These are phyloP conservation scores for Drosophila vallismaia DNA, from an alignment of 2,888 invertebrate species.

Conservation along the genomic window DNA sequence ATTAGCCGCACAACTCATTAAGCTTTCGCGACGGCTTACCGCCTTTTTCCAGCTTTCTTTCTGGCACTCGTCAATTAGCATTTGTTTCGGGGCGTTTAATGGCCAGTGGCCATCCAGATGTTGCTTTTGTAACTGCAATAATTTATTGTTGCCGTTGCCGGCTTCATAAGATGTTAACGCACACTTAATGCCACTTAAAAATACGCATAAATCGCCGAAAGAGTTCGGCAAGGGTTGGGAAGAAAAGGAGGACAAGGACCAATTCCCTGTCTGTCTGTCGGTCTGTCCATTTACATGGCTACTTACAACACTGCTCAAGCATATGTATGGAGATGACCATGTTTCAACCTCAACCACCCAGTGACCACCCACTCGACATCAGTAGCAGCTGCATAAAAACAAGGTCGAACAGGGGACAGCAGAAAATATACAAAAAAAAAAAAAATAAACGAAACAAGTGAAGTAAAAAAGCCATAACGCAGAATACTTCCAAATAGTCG, in stretches of 20 bases:
- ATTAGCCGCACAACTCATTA: slow-evolving; percentile 67
- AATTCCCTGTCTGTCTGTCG: slow-evolving; percentile 56
- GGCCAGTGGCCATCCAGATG: slow-evolving; percentile 46
- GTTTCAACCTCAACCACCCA: slow-evolving; percentile 32
- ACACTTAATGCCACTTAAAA: slow-evolving; percentile 80
- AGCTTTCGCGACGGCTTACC: slow-evolving; percentile 29
- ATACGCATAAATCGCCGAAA: slow-evolving; percentile 72
- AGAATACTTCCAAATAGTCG: background rate
- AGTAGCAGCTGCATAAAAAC: slow-evolving; percentile 55
- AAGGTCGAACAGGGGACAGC: slow-evolving; percentile 44
- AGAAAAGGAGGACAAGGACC: slow-evolving; percentile 12
- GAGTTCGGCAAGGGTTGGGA: slow-evolving; percentile 6
- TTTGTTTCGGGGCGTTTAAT: slow-evolving; percentile 61
- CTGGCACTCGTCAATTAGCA: slow-evolving; percentile 64
- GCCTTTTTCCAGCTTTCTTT: slow-evolving; percentile 49
- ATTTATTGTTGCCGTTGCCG: slow-evolving; percentile 51
- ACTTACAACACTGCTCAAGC: slow-evolving; percentile 75
- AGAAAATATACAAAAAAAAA: slow-evolving; percentile 15
- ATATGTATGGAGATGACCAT: slow-evolving; percentile 70
- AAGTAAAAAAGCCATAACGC: background rate
- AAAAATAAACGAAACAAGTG: slow-evolving; percentile 23
- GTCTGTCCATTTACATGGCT: slow-evolving; percentile 75
- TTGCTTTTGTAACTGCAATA: slow-evolving; percentile 26
- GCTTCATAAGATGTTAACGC: slow-evolving; percentile 78
- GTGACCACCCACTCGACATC: slow-evolving; percentile 20